These are phyloP conservation scores for Lithophane socia DNA, from an alignment of 2,888 invertebrate species.

Conservation along the genomic window DNA sequence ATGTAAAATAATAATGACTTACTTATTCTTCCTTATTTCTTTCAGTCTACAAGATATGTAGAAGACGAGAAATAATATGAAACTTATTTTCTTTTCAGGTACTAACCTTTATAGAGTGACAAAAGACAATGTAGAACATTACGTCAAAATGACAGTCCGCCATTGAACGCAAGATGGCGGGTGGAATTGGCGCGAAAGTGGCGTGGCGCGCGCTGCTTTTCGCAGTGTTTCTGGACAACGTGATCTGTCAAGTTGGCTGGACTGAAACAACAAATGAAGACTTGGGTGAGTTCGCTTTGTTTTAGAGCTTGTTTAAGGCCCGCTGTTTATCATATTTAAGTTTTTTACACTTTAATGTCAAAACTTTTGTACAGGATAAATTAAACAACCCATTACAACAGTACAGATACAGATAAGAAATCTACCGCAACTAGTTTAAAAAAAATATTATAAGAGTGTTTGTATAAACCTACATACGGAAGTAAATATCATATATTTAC, in stretches of 20 bases:
- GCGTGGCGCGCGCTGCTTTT: conserved; percentile 77
- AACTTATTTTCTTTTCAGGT: conserved; percentile 70
- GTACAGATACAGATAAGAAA: not conserved
- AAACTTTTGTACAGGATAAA: not conserved
- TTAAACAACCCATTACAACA: not conserved
- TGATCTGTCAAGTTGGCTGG: conserved; percentile 77
- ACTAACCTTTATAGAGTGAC: conserved; percentile 48
- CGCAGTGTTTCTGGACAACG: conserved; percentile 75
- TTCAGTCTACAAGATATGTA: not conserved
- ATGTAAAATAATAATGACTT: too few relatives aligned
- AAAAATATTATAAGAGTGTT: not conserved
- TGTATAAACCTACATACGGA: not conserved
- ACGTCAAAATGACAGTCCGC: conserved; percentile 73
- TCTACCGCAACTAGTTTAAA: too few relatives aligned
- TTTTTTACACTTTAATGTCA: too few relatives aligned
- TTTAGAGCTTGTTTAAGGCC: conserved; percentile 3
- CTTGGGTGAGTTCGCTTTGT: conserved; percentile 75
- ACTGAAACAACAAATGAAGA: conserved; percentile 82
- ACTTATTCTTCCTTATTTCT: not conserved
- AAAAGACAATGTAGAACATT: conserved; percentile 67
- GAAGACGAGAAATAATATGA: not conserved
- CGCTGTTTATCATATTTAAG: not conserved
- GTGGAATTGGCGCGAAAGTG: conserved; percentile 76
- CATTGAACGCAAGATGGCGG: conserved; percentile 82
- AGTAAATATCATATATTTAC: not conserved